These are phyloP conservation scores for Caenorhabditis imperialis DNA, from an alignment of 2,888 invertebrate species.

Conservation along the genomic window DNA sequence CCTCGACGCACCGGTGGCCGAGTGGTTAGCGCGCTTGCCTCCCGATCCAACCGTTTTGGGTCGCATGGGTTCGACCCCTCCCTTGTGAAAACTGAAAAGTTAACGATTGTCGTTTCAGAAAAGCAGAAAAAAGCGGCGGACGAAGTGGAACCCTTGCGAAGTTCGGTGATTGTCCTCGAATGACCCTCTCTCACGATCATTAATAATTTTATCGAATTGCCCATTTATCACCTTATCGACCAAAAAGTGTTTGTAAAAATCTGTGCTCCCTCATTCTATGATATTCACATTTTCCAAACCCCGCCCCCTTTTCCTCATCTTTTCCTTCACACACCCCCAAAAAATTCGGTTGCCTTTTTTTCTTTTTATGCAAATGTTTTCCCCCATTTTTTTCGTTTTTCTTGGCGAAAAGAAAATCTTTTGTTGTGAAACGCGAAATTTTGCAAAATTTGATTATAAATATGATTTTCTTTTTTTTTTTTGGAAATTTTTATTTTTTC, in stretches of 20 bases:
- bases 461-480: too few species aligned
- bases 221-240: slow-evolving; percentile 31
- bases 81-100: not conserved
- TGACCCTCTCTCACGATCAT: slow-evolving; percentile 24
- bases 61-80: not conserved
- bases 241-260: slow-evolving; percentile 46
- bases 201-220: slow-evolving; percentile 5
- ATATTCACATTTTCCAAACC: too few species aligned
- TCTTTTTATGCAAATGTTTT: not conserved
- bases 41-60: too few species aligned
- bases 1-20: too few species aligned
- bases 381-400: slow-evolving; percentile 1
- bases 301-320: too few species aligned
- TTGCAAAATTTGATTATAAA: too few species aligned
- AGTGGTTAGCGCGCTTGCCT: too few species aligned
- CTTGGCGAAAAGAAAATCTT: too few species aligned
- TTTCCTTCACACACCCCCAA: too few species aligned
- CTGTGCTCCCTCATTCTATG: slow-evolving; percentile 1
- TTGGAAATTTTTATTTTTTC: too few species aligned
- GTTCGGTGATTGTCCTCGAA: slow-evolving; percentile 67
- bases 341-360: too few species aligned
- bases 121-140: slow-evolving; percentile 66
- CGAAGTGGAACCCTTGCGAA: slow-evolving; percentile 66
- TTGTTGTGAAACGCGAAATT: too few species aligned
- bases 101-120: slow-evolving; percentile 53